Base-by-base conservation (phyloP, 1,140 invertebrate species). In the Uloborus diversus region DNA sequence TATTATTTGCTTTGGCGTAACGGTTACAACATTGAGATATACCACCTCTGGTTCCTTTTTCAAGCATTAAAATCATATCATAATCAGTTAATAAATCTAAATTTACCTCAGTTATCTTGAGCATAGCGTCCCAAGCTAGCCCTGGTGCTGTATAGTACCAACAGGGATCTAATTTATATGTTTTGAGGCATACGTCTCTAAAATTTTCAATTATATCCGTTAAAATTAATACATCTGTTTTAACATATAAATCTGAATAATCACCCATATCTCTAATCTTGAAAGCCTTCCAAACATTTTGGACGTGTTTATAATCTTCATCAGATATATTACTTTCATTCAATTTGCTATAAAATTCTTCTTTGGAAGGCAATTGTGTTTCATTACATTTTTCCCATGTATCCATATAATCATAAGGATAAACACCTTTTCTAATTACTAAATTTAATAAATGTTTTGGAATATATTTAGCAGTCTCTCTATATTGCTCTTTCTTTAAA, bases 131-230 rank as follows among this genome's bases (percentile, higher is more conserved):
- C 68, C 79, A 73, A 35, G 49, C n/a, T 28, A 61, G 62, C 14
- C 59, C 28, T 7, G 59, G 68, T 11, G 59, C 35, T 27, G 56
- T 80, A 49, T 62, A 70, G 25, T 70, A 80, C 57, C 66, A 62
- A 30, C 30, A 17, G 17, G 32, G 30, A 49, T 81, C 62, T 56
- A 76, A 27, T 53, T 42, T 28, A 65, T 61, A 73, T 27, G 30
- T 33, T 35, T 81, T 81, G 20, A 78, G 13, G 33, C 73, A 66
- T 23, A 80, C 57, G 30, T 75, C 53, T 80, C 84, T 70, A 80
- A 84, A 85, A 68, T 81, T 82, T 79, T 85, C 70, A 81, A 84
- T 85, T 17, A 84, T 51, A 65, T 83, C 82, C 23, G 82, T 71
- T 51, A 85, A 49, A 14, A 85, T 28, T 27, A 83, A 62, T 3